These are phyloP conservation scores for Neodon shergylaensis DNA, from an alignment of 2,113 vertebrate genomes.

Conservation along the genomic window DNA sequence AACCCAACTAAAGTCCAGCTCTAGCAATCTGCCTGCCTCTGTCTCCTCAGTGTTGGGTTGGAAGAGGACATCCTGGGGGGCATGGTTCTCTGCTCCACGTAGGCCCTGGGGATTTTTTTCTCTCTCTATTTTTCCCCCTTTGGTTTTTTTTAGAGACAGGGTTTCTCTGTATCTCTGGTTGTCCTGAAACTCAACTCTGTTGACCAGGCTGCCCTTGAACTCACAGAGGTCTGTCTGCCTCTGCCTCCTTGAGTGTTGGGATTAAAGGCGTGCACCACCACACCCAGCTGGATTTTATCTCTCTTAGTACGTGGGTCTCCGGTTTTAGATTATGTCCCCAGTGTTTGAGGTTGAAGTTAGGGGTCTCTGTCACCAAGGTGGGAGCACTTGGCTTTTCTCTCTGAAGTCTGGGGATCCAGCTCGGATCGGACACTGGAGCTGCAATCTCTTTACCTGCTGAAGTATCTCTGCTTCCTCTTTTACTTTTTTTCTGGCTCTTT, in stretches of 20 bases:
- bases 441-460: too few relatives aligned
- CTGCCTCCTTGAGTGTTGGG: too few relatives aligned
- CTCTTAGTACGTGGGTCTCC: background rate
- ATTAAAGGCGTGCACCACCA: too few relatives aligned
- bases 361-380: background rate
- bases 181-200: too few relatives aligned
- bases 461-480: background rate
- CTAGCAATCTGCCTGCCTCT: background rate
- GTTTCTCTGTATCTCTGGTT: too few relatives aligned
- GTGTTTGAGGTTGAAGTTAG: background rate
- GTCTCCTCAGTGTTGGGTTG: background rate
- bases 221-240: too few relatives aligned
- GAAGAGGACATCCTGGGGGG: background rate
- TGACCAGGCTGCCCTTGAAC: too few relatives aligned
- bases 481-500: background rate
- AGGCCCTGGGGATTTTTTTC: background rate
- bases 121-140: too few relatives aligned
- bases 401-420: background rate
- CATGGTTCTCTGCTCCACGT: too few relatives aligned
- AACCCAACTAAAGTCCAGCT: background rate
- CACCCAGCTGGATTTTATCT: background rate
- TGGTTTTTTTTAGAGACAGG: too few relatives aligned
- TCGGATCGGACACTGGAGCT: background rate
- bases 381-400: background rate
- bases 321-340: too few relatives aligned